Conservation (phyloP, 1,140 invertebrate genomes). For the Sipha flava region DNA sequence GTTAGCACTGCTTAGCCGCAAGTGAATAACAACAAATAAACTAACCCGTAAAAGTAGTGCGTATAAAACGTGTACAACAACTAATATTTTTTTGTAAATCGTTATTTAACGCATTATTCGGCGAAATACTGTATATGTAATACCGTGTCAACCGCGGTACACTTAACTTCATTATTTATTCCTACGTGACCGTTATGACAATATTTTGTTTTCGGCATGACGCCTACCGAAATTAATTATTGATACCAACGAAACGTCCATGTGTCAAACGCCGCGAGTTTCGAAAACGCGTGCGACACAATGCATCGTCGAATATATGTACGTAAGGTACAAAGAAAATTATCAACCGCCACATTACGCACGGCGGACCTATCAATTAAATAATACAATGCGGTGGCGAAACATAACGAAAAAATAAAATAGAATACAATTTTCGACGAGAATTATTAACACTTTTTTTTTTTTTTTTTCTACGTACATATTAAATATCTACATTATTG, state of each 20-base stretch:
- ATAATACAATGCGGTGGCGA: neutral
- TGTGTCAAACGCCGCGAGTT: neutral
- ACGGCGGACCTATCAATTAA: neutral
- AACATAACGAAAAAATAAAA: too few species aligned
- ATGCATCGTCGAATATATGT: too few species aligned
- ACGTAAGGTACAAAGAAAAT: neutral
- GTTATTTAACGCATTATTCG: neutral
- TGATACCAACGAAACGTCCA: neutral
- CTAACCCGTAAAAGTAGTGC: too few species aligned
- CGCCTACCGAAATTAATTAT: conserved; percentile 1
- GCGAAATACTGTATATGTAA: too few species aligned
- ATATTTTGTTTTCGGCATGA: neutral
- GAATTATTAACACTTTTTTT: too few species aligned
- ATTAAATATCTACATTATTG: too few species aligned
- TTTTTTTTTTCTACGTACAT: too few species aligned
- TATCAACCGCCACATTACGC: neutral
- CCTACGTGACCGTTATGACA: neutral
- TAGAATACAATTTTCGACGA: too few species aligned
- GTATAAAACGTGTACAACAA: too few species aligned
- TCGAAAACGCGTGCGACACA: neutral
- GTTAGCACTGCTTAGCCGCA: too few species aligned
- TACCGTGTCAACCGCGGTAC: neutral
- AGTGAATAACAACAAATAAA: too few species aligned
- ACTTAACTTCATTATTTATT: neutral
- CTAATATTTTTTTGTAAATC: neutral